Base-by-base conservation (phyloP, 2,113 vertebrate species). In the Tauraco erythrolophus region DNA sequence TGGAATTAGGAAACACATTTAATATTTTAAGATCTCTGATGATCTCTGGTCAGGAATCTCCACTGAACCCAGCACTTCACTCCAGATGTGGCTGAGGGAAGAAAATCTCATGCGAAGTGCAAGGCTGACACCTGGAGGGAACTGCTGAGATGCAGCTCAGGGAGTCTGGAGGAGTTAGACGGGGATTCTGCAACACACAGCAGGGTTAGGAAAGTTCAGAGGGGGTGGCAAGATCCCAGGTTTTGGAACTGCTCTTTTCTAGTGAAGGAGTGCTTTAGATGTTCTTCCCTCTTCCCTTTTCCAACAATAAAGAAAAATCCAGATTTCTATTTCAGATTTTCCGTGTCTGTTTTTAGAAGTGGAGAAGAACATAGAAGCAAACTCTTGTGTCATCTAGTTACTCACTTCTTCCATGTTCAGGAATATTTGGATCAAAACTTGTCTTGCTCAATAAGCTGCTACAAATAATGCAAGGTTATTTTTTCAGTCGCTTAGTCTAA, bases 61-160 rank as follows among this genome's bases (percentile, higher is more conserved):
- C 17, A 13, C 76, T 88, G 95, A 95, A 96, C 53, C 43, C 65
- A 81, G 62, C 5, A 4, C 78, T 66, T 62, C 23, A 11, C 6
- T 7, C 30, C 87, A 68, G 31, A 25, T 45, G 43, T n/a, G 77
- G 79, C 71, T 14, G 51, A 35, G 51, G 93, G 80, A 92, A 60
- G 53, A 87, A 58, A 33, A 77, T 53, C 45, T 75, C 45, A 68
- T 48, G 30, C 27, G 10, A 97, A 96, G 95, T 91, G 91, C 95
- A 97, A 98, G 97, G 76, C 98, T 97, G 98, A 98, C 98, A 97
- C 93, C 98, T 97, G 96, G 90, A 98, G 98, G 97, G 96, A 31
- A 96, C 31, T 80, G 71, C 4, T 13, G 15, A 60, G 77, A 45
- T 75, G 82, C 82, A 88, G 48, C 46, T 5, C 4, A 27, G 23